Conservation (phyloP, 2,113 vertebrate genomes). For the Psettodes erumei region DNA sequence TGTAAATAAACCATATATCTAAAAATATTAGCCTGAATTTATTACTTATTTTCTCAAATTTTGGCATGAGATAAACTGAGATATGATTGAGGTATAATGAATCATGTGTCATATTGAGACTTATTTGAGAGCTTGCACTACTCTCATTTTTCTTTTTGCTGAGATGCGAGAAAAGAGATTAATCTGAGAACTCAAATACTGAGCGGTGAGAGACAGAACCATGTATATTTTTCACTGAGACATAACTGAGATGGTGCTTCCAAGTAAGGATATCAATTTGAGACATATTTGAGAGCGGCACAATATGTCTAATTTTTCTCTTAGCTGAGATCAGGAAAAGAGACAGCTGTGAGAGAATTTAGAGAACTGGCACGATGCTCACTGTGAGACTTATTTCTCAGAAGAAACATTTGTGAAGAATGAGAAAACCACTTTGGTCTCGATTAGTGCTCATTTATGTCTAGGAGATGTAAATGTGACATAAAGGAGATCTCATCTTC, state of each 20-base stretch:
- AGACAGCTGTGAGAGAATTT: too few relatives aligned
- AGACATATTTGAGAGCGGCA: background rate
- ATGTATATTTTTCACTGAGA: conserved; percentile 2
- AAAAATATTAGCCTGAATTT: background rate
- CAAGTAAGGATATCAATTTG: too few relatives aligned
- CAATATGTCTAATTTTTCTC: too few relatives aligned
- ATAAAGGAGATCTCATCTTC: conserved; percentile 10
- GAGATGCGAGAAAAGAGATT: too few relatives aligned
- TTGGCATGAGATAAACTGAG: background rate
- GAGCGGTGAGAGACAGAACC: conserved; percentile 1
- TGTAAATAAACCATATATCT: background rate
- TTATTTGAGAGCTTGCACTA: too few relatives aligned
- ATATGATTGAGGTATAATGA: background rate
- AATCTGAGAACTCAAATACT: conserved; percentile 6
- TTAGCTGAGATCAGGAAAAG: too few relatives aligned
- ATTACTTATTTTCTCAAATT: background rate
- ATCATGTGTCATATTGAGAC: too few relatives aligned
- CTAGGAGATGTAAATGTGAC: conserved; percentile 9
- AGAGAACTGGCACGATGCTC: too few relatives aligned
- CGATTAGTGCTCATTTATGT: conserved; percentile 4
- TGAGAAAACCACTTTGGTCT: background rate
- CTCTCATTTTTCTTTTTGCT: too few relatives aligned
- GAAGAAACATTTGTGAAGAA: too few relatives aligned
- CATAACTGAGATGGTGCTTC: background rate
- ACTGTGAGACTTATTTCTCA: too few relatives aligned